A percentile compares a stretch with the other conserved stretches of the same genome.
Conservation (phyloP, 2,113 vertebrate genomes). For the Phrynosoma blainvillii region DNA sequence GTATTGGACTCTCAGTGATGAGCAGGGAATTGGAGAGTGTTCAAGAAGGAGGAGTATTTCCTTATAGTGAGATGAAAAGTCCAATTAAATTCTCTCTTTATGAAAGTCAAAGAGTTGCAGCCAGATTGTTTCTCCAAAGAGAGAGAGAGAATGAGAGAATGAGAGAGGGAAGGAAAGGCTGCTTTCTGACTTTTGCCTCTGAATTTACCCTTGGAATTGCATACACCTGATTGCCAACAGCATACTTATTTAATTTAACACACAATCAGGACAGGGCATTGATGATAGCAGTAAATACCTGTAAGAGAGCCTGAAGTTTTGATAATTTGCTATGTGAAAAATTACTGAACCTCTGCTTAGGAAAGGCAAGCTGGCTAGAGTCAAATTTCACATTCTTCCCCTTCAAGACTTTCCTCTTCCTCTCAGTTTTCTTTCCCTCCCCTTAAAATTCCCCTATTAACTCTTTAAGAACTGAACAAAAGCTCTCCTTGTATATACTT, state of each 20-base stretch:
- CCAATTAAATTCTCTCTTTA: conserved; percentile 36
- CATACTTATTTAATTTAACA: conserved; percentile 22
- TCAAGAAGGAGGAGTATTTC: neutral
- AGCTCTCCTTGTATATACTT: neutral
- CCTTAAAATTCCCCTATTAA: neutral
- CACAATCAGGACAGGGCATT: conserved; percentile 4
- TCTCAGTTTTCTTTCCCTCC: conserved; percentile 26
- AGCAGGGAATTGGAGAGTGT: neutral
- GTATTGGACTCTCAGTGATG: neutral
- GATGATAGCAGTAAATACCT: conserved; percentile 2
- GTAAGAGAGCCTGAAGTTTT: conserved; percentile 19
- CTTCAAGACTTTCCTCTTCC: conserved; percentile 6
- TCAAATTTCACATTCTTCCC: conserved; percentile 47
- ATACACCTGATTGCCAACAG: neutral
- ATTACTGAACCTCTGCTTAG: conserved; percentile 31
- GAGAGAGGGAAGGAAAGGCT: neutral
- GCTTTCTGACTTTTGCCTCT: conserved; percentile 5
- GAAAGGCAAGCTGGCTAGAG: conserved; percentile 44
- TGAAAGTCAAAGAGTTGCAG: neutral
- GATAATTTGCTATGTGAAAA: conserved; percentile 34
- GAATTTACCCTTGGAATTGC: neutral
- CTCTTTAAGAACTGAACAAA: neutral
- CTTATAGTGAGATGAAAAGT: conserved; percentile 9
- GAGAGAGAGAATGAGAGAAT: neutral
- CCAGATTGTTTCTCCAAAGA: conserved; percentile 8